Evolutionary conservation across 2,113 vertebrate genomes (phyloP), one percentile per base, ranked within the genome.

Genomic region (Xiphophorus couchianus): DNA sequence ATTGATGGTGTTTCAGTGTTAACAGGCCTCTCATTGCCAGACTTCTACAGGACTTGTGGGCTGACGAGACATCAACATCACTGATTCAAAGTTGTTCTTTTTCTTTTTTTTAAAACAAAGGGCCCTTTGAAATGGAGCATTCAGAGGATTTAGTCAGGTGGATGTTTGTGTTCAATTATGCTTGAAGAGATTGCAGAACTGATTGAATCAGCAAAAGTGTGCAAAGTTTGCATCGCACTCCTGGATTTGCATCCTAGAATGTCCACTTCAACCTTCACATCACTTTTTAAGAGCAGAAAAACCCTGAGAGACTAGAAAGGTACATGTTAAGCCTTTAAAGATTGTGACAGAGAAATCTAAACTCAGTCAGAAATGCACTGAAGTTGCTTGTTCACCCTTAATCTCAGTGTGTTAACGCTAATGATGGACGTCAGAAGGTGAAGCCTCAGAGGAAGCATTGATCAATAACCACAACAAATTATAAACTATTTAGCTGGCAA

Each of bases 61-160:
- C 73, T 80, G 78, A 88, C 68, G 77, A 85, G 74, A 73, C 63
- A 22, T 62, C 69, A 77, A 70, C 63, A 69, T 76, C 74, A 85
- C 83, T 78, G 82, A 90, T 89, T 84, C 27, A 39, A 64, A 61
- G 35, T 37, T 35, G 30, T 30, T 33, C 9, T 76, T 35, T 85
- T 42, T 17, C 13, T 44, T 48, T 48, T 48, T 48, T 19, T 19
- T 19, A n/a, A 58, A 58, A 58, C 51, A 58, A 67, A 78, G 81
- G 84, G 75, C 63, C 73, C 44, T 82, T 90, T 85, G 62, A 87
- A 87, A 84, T 42, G 1, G 33, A 82, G 67, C 0, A 44, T 81
- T 74, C 71, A 77, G 83, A 85, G 58, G 1, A 82, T 62, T 15
- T 19, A 19, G 76, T 71, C 72, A 48, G 37, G 58, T 7, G 8